Base-by-base conservation (phyloP, 2,113 vertebrate species). In the Caranx ignobilis region DNA sequence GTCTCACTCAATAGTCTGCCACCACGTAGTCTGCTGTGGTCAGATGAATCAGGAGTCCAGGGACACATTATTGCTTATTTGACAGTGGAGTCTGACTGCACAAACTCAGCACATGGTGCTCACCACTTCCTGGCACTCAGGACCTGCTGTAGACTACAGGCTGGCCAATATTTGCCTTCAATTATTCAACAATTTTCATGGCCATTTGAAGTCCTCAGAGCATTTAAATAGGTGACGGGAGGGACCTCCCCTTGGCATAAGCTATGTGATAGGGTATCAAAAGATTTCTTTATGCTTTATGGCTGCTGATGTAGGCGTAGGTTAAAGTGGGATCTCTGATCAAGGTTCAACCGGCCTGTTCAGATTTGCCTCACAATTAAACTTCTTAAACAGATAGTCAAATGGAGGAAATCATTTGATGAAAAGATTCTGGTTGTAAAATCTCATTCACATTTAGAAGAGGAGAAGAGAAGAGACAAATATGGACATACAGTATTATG, bases 41-140 rank as follows among this genome's bases (percentile, higher is more conserved):
- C 92, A 91, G 93, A 94, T 92, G 91, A 94, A 91, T 92, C 88
- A 75, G 86, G 91, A 93, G 92, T 94, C 93, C 92, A 83, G 94
- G 93, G 93, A 94, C 91, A 94, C 89, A 89, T 94, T 95, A 95
- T 94, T 94, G 94, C 95, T 95, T 94, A 93, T 94, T 95, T 94
- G 93, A 94, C 92, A 88, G 91, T 89, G 89, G 85, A 94, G 90
- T 87, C 89, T 93, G 93, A 91, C 93, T 93, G 86, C 91, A 93
- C 90, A 89, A 93, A 91, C 92, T 94, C 93, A 94, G 93, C 91
- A 93, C 90, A 91, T 91, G 92, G 88, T 80, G 87, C 77, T 81
- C 77, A 77, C 89, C 87, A 88, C 91, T 95, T 95, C 94, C 94
- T 95, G 94, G 92, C 94, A 92, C 88, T 93, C 87, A 89, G 84